These are phyloP conservation scores for Gnathonemus echidnorhynchus DNA, from an alignment of 2,113 vertebrate species.

Conservation along the genomic window DNA sequence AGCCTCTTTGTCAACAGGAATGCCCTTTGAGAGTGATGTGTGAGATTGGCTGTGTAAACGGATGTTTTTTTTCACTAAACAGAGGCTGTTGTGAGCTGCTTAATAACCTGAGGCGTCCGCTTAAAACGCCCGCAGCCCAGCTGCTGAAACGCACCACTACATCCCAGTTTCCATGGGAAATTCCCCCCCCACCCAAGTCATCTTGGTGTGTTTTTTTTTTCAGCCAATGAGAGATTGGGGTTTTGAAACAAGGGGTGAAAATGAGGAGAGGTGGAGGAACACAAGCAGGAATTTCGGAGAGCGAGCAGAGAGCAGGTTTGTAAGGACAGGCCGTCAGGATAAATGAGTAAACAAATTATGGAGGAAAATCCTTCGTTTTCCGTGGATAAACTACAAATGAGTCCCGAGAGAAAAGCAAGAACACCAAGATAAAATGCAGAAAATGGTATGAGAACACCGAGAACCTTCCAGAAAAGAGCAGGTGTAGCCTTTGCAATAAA, in stretches of 20 bases:
- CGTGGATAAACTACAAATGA: constrained; percentile 6
- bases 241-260: background rate
- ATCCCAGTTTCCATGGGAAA: background rate
- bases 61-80: background rate
- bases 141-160: background rate
- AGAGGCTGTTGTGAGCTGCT: background rate
- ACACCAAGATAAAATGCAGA: constrained; percentile 37
- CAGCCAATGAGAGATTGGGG: background rate
- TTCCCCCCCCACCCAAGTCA: background rate
- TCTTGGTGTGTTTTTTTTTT: background rate
- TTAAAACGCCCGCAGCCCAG: background rate
- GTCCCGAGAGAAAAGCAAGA: constrained; percentile 14
- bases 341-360: constrained; percentile 9
- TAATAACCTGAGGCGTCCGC: background rate
- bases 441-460: background rate
- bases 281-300: background rate
- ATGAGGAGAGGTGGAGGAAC: background rate
- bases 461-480: background rate
- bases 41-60: background rate
- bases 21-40: background rate
- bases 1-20: background rate
- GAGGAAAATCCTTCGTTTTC: constrained; percentile 1
- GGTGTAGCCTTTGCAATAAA: background rate
- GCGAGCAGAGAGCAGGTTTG: background rate
- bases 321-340: background rate